A percentile compares a stretch with the other conserved stretches of the same genome.
phyloP scores from a whole-genome alignment of 1,140 invertebrate species.

The Penaeus chinensis region DNA sequence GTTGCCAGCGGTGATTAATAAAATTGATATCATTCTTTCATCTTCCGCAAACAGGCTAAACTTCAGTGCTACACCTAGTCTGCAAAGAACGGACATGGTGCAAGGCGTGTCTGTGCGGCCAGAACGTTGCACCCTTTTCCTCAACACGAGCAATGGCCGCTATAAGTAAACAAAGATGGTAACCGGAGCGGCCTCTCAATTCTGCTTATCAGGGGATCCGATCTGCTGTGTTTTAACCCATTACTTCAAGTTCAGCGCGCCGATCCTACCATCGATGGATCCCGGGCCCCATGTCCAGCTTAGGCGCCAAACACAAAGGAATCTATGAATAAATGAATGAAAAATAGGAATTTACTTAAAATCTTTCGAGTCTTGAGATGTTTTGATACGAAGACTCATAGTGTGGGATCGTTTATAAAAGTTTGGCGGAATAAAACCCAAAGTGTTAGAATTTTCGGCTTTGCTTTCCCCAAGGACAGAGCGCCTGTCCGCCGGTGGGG shows the following conservation, averaged over 20 bases:
- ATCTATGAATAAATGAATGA: slow-evolving; percentile 60
- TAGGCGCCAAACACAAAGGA: slow-evolving; percentile 51
- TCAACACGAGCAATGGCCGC: neutral
- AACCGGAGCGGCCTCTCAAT: slow-evolving; percentile 55
- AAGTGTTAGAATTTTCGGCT: neutral
- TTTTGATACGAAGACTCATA: slow-evolving; percentile 46
- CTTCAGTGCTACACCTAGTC: too few species aligned
- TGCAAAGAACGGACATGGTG: too few species aligned
- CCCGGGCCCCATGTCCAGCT: slow-evolving; percentile 55
- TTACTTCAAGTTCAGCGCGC: slow-evolving; percentile 55
- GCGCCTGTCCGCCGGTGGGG: too few species aligned
- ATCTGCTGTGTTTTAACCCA: slow-evolving; percentile 60
- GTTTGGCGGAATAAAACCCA: neutral
- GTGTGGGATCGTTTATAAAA: neutral
- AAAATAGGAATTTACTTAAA: slow-evolving; percentile 54
- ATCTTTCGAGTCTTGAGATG: slow-evolving; percentile 45
- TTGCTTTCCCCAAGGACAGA: neutral
- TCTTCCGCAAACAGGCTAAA: too few species aligned
- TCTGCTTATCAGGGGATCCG: slow-evolving; percentile 56
- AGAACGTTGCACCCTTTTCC: too few species aligned
- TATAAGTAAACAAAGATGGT: slow-evolving; percentile 27
- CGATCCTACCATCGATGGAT: slow-evolving; percentile 52
- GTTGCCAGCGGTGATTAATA: slow-evolving; percentile 22
- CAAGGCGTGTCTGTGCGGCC: too few species aligned
- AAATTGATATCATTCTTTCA: neutral